Evolutionary conservation across 2,797 vertebrate genomes (phyloP).

Genomic region (Chelonia mydas): DNA sequence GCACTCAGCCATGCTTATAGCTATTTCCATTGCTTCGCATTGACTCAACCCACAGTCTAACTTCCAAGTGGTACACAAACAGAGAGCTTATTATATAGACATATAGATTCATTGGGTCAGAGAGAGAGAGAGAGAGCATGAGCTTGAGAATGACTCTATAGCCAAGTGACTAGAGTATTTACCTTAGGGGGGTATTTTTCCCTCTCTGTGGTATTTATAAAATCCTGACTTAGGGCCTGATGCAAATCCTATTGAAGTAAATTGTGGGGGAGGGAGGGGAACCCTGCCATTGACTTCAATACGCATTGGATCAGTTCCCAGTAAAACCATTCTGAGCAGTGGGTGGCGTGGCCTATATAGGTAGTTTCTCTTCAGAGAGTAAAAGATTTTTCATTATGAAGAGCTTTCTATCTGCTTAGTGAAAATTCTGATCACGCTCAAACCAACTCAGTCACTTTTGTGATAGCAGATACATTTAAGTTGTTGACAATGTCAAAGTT

Average conservation of each 20-base stretch:
- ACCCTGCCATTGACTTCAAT: not conserved
- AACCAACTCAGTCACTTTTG: not conserved
- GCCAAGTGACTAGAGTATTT: no score
- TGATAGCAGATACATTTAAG: not conserved
- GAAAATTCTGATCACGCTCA: not conserved
- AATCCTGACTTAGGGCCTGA: not conserved
- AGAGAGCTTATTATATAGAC: not conserved
- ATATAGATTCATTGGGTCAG: not conserved
- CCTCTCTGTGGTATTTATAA: not conserved
- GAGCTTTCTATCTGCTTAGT: not conserved
- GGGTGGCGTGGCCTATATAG: not conserved
- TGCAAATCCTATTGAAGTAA: not conserved
- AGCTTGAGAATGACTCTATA: not conserved
- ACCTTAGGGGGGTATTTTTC: not conserved
- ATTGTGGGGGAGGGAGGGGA: not conserved
- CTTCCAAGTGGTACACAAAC: not conserved
- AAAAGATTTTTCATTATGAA: accelerated
- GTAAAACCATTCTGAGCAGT: not conserved
- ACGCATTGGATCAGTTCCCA: not conserved
- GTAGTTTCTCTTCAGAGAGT: not conserved
- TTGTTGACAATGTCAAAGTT: not conserved
- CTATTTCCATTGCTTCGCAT: not conserved
- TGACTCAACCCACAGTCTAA: not conserved
- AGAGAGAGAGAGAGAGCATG: no score
- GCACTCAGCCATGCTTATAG: not conserved